phyloP scores from a whole-genome alignment of 2,113 vertebrate genomes.

The Rhynchomys soricoides region DNA sequence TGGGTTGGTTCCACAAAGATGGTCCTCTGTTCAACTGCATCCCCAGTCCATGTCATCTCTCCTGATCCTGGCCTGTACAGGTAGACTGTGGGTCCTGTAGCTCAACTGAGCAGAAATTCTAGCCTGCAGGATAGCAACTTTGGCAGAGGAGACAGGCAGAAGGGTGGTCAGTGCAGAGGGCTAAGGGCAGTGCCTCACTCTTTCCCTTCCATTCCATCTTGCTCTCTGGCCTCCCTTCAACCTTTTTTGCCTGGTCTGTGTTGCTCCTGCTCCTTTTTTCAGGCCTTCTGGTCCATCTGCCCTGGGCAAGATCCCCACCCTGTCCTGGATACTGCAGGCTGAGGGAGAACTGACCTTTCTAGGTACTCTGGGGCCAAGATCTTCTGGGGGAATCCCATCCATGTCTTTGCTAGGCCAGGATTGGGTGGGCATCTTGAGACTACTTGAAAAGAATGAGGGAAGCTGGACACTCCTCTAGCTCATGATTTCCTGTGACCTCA shows the following conservation, averaged over 20 bases:
- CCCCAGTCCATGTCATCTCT: neutral
- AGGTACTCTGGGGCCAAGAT: neutral
- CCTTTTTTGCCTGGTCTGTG: neutral
- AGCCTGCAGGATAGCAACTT: constrained; percentile 38
- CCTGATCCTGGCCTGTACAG: neutral
- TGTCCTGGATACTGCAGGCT: neutral
- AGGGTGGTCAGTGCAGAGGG: neutral
- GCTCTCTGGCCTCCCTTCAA: neutral
- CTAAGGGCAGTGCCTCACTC: neutral
- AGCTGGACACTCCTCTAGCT: too few species aligned
- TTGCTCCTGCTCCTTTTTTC: neutral
- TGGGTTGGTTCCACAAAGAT: neutral
- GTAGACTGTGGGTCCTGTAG: neutral
- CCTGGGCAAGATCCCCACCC: neutral
- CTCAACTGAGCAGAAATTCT: neutral
- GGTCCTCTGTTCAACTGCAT: neutral
- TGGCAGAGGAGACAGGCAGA: constrained; percentile 4
- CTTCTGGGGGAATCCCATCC: neutral
- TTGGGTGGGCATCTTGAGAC: neutral
- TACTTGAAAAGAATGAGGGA: neutral
- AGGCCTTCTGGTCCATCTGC: neutral
- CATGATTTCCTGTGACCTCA: neutral
- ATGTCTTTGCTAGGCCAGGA: too few species aligned
- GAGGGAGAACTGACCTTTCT: neutral
- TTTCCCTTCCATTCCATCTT: neutral